Base-by-base conservation (phyloP, 2,113 vertebrate genomes). In the Plecotus auritus region DNA sequence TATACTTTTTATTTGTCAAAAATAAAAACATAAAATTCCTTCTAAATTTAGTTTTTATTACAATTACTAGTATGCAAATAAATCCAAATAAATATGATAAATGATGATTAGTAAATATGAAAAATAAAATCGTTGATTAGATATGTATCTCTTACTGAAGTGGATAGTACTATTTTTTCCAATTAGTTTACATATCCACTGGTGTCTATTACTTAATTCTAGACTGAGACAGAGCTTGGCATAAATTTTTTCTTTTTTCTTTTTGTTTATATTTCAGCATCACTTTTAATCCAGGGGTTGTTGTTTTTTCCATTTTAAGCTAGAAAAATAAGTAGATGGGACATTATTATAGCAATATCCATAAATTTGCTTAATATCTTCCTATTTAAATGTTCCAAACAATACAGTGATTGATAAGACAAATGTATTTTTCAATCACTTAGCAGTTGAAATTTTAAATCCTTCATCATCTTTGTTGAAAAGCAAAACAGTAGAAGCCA, bases 341-440 rank as follows among this genome's bases (percentile, higher is more conserved):
- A 64, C 37, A 66, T 84, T 88, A 76, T 67, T 37, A 85, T 5
- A 72, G 51, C 37, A 87, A 73, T 81, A 17, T 9, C 54, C 30
- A 69, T 76, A n/a, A 88, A 86, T 85, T 83, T 95, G 40, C 56
- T 93, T 74, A 61, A 61, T 80, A 80, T 42, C 3, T 84, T 92
- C 20, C 51, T 37, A 76, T n/a, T 10, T 66, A 83, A 95, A 72
- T 90, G 28, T 90, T 45, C 26, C 26, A 91, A 91, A 49, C 28
- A 72, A 89, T n/a, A 67, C 3, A 70, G 18, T 56, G 70, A 96
- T 81, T 92, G 88, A 90, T 54, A 87, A 88, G 76, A 37, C 80
- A 92, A 91, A 69, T 40, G 18, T 72, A 40, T 42, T 89, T 93
- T 95, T 96, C 42, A 95, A 88, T 94, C 49, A 87, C 42, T 81